Percentiles rank a stretch among this genome's conserved stretches.
These are phyloP conservation scores for Calliopum simillimum DNA, from an alignment of 2,888 invertebrate genomes.

Conservation along the genomic window DNA sequence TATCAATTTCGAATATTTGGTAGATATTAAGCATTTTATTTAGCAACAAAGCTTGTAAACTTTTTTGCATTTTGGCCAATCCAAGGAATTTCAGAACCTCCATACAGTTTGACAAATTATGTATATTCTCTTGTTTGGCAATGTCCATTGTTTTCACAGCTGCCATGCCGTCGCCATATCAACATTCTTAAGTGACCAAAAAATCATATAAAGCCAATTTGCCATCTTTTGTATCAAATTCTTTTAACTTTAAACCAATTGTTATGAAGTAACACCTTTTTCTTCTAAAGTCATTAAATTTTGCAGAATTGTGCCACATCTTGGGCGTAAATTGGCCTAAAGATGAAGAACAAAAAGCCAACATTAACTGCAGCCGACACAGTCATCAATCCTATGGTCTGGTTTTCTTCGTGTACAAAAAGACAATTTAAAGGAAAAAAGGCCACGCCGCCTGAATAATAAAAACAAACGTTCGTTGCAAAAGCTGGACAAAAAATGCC, in stretches of 20 bases:
- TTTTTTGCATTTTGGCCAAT: too few relatives aligned
- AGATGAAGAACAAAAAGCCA: neutral
- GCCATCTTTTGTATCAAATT: neutral
- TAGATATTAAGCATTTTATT: too few relatives aligned
- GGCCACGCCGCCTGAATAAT: too few relatives aligned
- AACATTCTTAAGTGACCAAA: neutral
- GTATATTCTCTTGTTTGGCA: too few relatives aligned
- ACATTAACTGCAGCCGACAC: constrained; percentile 12
- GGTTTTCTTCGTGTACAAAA: too few relatives aligned
- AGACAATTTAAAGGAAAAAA: too few relatives aligned
- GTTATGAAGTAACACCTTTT: neutral
- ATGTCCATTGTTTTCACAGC: too few relatives aligned
- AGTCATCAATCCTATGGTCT: constrained; percentile 6
- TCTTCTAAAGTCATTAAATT: neutral
- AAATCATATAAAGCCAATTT: neutral
- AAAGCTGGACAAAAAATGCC: neutral
- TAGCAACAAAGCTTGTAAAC: too few relatives aligned
- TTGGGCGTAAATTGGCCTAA: neutral
- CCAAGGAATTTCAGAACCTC: too few relatives aligned
- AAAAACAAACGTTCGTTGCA: neutral
- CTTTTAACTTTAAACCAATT: neutral
- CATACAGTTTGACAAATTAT: too few relatives aligned
- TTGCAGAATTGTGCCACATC: neutral
- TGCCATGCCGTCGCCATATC: too few relatives aligned
- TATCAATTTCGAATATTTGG: too few relatives aligned